These are phyloP conservation scores for roundworm (Caenorhabditis elegans) DNA, from an alignment of 1,140 invertebrate genomes.

Conservation along the genomic window WBcel235 BX284606.5:14010501-14011000, in stretches of 20 bases:
- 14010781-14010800: not conserved
- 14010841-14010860: conserved; percentile 27
- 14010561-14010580: not conserved
- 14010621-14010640: not conserved
- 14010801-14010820: not conserved
- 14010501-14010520: not conserved
- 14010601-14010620: not conserved
- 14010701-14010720: not conserved
- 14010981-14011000: too few relatives aligned
- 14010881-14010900: not conserved
- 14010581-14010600: not conserved
- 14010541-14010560: conserved; percentile 15
- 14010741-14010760: conserved; percentile 12
- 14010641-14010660: not conserved
- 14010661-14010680: not conserved
- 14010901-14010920: not conserved
- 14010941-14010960: not conserved
- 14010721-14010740: not conserved
- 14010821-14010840: not conserved
- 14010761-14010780: conserved; percentile 1
- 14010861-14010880: not conserved
- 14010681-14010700: not conserved
- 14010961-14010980: not conserved
- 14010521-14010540: conserved; percentile 22
- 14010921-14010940: not conserved